Conservation (phyloP, 2,113 vertebrate genomes). For the Bufo gargarizans region DNA sequence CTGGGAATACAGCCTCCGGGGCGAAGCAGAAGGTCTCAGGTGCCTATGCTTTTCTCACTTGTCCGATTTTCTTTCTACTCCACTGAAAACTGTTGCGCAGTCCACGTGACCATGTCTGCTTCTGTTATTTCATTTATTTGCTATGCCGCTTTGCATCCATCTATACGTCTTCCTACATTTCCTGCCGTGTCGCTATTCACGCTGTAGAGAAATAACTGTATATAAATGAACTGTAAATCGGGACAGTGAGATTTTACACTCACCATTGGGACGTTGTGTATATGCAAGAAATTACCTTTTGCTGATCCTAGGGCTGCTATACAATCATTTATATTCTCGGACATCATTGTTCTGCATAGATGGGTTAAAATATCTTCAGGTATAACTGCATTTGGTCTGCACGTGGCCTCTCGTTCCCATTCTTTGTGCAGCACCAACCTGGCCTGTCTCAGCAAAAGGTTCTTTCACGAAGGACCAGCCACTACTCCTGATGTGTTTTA, state of each 20-base stretch:
- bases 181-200: neutral
- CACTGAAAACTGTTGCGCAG: neutral
- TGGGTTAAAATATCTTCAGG: neutral
- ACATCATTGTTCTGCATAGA: neutral
- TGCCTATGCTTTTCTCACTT: neutral
- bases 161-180: neutral
- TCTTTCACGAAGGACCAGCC: too few species aligned
- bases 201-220: neutral
- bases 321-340: neutral
- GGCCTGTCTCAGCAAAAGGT: too few species aligned
- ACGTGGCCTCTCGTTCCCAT: neutral
- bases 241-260: neutral
- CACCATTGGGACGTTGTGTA: neutral
- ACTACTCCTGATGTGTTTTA: too few species aligned
- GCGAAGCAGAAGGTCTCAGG: neutral
- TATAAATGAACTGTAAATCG: neutral
- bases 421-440: neutral
- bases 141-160: neutral
- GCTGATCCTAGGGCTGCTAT: neutral
- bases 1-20: conserved; percentile 4
- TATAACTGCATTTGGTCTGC: neutral
- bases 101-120: neutral
- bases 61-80: neutral
- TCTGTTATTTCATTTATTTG: neutral
- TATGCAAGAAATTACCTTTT: conserved; percentile 8